Base-by-base conservation (phyloP, 2,797 vertebrate genomes). In the Leuciscus waleckii region DNA sequence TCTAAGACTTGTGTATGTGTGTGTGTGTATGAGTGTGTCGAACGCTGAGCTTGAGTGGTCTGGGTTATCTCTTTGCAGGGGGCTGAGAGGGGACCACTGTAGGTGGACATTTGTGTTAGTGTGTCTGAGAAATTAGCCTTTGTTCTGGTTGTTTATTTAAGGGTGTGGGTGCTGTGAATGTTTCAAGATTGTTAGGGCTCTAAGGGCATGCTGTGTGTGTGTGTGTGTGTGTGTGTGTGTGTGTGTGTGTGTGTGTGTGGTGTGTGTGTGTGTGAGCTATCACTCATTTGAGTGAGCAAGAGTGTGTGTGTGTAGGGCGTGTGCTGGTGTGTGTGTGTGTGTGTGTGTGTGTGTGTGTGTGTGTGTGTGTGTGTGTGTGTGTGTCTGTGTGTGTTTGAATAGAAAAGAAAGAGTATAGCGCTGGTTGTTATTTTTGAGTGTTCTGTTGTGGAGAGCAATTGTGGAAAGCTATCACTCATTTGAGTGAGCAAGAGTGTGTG, bases 141-240 rank as follows among this genome's bases (percentile, higher is more conserved):
- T 84, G 54, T 86, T 84, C 79, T 86, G 35, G n/a, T n/a, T 85
- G 79, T 86, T 87, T 89, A 81, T 87, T 79, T 88, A 82, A 79
- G 82, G 78, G 70, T 84, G 69, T 79, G 81, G 67, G 75, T 82
- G 77, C 84, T 85, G 68, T 71, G 83, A 80, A 61, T 76, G 63
- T 65, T 83, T 71, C 37, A 16, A 26, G 58, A 35, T 75, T 68
- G 49, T 80, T 37, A 87, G 37, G 70, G 82, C 70, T 69, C 37
- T 37, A 19, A 81, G 67, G 70, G 69, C 51, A 56, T 71, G 56
- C 51, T 80, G 56, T 83, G 58, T 71, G 54, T 87, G 69, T 65
- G 77, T 49, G 46, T 43, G 41, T 43, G 41, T 43, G 41, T 43
- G 41, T 41, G 39, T 41, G 39, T 41, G 39, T 41, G 39, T 41